phyloP scores from a whole-genome alignment of 2,113 vertebrate genomes.

The Leptodactylus fuscus region DNA sequence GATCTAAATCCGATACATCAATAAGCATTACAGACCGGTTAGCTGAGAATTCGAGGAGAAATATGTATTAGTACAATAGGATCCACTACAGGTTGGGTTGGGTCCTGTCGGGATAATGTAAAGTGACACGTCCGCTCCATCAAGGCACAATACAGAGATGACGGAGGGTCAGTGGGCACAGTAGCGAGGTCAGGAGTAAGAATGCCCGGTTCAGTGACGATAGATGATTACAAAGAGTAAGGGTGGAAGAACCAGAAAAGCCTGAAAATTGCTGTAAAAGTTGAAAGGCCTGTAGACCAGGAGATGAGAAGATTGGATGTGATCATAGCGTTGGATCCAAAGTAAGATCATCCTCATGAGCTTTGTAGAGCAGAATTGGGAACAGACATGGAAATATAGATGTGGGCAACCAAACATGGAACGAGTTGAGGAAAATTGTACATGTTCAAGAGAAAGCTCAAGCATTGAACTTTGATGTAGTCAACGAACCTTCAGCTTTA shows the following conservation, averaged over 20 bases:
- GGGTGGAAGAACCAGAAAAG: constrained; percentile 5
- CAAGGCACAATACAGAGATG: background rate
- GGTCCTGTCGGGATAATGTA: background rate
- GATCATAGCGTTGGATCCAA: too few species aligned
- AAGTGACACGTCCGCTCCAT: background rate
- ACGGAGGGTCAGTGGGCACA: background rate
- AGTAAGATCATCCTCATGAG: too few species aligned
- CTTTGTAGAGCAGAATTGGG: background rate
- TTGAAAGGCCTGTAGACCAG: background rate
- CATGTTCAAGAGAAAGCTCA: too few species aligned
- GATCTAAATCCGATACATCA: too few species aligned
- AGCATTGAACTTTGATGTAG: too few species aligned
- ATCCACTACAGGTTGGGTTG: background rate
- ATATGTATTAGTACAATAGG: background rate
- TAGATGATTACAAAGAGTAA: background rate
- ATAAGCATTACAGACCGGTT: too few species aligned
- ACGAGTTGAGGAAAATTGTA: background rate
- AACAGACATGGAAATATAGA: background rate
- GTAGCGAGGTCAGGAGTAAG: background rate
- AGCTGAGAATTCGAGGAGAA: background rate
- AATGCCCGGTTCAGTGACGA: background rate
- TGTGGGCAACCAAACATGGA: background rate
- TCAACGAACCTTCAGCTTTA: too few species aligned
- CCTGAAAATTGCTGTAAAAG: background rate
- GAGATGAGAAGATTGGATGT: background rate